Evolutionary conservation across 30 jellyfish, hydroid and myxozoan species (phyloP).

Genomic region (Aurelia aurita): DNA sequence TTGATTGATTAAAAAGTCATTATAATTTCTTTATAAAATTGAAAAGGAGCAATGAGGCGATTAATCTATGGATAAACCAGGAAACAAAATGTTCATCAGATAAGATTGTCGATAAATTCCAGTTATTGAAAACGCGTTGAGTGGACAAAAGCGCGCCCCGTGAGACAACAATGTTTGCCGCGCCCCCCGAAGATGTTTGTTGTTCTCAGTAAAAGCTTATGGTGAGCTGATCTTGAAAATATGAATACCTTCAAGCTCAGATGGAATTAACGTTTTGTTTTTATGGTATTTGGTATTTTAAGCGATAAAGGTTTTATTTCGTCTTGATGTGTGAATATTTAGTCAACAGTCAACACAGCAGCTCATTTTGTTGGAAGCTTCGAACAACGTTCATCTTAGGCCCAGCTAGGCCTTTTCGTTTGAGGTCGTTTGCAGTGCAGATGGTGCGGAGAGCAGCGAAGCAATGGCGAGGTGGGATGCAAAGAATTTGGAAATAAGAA

Average conservation of each 20-base stretch:
- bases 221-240: neutral
- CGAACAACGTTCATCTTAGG: neutral
- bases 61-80: neutral
- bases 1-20: no score
- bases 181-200: slow-evolving; percentile 67
- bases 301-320: no score
- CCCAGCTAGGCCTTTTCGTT: slow-evolving; percentile 11
- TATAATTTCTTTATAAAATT: no score
- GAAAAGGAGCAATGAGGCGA: neutral
- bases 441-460: no score
- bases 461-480: slow-evolving; percentile 95
- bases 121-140: slow-evolving; percentile 34
- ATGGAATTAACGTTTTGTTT: no score
- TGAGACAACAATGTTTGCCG: slow-evolving; percentile 21
- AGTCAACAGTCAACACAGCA: no score
- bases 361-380: no score
- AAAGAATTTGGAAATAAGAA: slow-evolving; percentile 77
- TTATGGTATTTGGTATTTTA: no score
- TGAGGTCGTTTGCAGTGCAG: no score
- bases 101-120: slow-evolving; percentile 3
- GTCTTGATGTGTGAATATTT: no score
- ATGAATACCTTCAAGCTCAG: neutral
- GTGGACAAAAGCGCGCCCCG: slow-evolving; percentile 53
- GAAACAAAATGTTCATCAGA: neutral
- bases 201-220: neutral